Evolutionary conservation across 2,888 invertebrate genomes (phyloP).

Genomic region (Suillia variegata): DNA sequence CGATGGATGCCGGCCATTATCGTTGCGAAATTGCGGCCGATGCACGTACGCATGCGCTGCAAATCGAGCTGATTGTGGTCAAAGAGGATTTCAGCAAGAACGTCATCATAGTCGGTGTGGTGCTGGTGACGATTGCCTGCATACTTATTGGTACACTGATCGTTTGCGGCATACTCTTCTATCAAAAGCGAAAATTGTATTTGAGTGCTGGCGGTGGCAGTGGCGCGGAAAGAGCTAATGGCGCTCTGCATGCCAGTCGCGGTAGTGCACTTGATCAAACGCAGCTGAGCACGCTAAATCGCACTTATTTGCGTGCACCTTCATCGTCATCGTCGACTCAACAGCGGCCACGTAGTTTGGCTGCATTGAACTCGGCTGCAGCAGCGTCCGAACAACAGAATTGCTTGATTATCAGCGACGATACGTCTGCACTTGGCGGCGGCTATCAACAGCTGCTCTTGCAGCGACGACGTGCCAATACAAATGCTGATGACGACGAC

Average conservation of each 20-base stretch:
- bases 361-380: constrained; percentile 35
- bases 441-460: constrained; percentile 45
- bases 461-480: constrained; percentile 24
- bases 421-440: too few species aligned
- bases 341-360: constrained; percentile 45
- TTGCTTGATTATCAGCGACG: constrained; percentile 46
- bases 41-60: constrained; percentile 46
- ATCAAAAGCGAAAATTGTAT: constrained; percentile 24
- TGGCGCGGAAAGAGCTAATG: not conserved
- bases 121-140: constrained; percentile 87
- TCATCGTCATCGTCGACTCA: constrained; percentile 26
- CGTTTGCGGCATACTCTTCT: constrained; percentile 76
- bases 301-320: constrained; percentile 39
- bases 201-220: constrained; percentile 23
- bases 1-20: constrained; percentile 82
- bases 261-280: constrained; percentile 46
- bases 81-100: constrained; percentile 50
- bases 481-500: not conserved
- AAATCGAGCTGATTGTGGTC: constrained; percentile 48
- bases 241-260: constrained; percentile 31
- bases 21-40: constrained; percentile 87
- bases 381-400: constrained; percentile 31
- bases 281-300: constrained; percentile 50
- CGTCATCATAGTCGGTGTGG: constrained; percentile 72
- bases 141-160: constrained; percentile 90